Conservation (phyloP, 2,113 vertebrate species). For the Cisticola juncidis region DNA sequence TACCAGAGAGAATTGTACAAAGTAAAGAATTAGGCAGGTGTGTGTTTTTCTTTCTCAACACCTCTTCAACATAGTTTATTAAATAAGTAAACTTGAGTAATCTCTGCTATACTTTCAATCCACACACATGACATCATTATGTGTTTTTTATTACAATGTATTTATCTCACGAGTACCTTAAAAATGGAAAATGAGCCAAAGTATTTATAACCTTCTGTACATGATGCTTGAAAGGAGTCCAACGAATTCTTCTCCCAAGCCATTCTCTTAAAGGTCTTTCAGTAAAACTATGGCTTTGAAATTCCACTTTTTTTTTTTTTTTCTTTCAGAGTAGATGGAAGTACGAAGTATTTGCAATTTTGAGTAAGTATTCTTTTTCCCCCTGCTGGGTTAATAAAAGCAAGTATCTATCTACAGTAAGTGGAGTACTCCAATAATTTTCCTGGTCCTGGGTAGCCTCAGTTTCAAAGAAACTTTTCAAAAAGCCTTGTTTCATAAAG, state of each 20-base stretch:
- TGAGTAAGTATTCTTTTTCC: background rate
- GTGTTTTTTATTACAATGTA: background rate
- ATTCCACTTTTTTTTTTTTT: background rate
- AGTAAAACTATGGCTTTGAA: background rate
- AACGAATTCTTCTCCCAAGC: background rate
- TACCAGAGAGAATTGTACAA: background rate
- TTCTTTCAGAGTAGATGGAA: background rate
- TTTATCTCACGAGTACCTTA: background rate
- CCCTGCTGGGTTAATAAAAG: conserved; percentile 3
- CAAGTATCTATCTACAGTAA: background rate
- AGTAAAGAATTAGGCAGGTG: background rate
- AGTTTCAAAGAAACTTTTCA: conserved; percentile 48
- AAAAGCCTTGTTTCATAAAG: conserved; percentile 29
- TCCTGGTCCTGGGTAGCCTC: conserved; percentile 6
- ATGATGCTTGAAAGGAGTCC: background rate
- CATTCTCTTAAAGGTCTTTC: background rate
- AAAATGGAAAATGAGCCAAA: background rate
- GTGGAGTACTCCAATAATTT: conserved; percentile 6
- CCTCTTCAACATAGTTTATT: background rate
- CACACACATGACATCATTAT: background rate
- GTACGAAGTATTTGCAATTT: background rate
- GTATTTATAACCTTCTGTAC: background rate
- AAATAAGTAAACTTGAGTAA: background rate
- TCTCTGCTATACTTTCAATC: background rate
- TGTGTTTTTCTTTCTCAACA: background rate